Percentiles rank a stretch among this genome's conserved stretches.
Conservation (phyloP, 2,113 vertebrate genomes). For the Fukomys damarensis region DNA sequence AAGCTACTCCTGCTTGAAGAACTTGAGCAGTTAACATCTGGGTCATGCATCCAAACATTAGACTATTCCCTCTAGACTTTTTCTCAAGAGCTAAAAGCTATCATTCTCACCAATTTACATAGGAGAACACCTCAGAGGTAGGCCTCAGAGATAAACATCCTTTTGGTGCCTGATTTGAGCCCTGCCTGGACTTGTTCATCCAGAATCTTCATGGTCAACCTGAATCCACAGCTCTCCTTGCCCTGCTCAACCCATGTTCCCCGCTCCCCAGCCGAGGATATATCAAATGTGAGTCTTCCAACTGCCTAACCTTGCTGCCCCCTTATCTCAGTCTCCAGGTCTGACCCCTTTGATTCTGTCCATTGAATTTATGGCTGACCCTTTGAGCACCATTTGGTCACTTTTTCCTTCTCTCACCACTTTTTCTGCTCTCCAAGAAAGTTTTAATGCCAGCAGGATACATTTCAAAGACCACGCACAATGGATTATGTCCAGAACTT, state of each 20-base stretch:
- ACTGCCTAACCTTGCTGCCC: background rate
- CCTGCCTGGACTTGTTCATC: background rate
- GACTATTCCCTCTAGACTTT: slow-evolving; percentile 31
- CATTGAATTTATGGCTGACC: background rate
- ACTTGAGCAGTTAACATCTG: background rate
- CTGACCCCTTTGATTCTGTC: background rate
- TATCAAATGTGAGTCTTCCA: background rate
- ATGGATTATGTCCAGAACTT: slow-evolving; percentile 59
- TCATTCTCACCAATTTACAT: background rate
- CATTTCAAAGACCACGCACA: slow-evolving; percentile 57
- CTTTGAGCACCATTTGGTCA: background rate
- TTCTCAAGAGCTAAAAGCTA: background rate
- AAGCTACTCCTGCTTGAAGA: background rate
- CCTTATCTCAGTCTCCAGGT: background rate
- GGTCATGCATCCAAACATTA: background rate
- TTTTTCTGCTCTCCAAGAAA: background rate
- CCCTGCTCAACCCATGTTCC: accelerated
- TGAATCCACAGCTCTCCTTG: background rate
- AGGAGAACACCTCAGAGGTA: background rate
- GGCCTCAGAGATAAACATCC: background rate
- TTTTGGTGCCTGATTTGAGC: background rate
- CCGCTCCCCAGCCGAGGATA: too few relatives aligned
- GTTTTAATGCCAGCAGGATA: slow-evolving; percentile 34
- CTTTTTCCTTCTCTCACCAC: background rate
- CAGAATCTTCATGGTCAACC: background rate